Conservation (phyloP, 2,113 vertebrate genomes). For the Sinocyclocheilus grahami region DNA sequence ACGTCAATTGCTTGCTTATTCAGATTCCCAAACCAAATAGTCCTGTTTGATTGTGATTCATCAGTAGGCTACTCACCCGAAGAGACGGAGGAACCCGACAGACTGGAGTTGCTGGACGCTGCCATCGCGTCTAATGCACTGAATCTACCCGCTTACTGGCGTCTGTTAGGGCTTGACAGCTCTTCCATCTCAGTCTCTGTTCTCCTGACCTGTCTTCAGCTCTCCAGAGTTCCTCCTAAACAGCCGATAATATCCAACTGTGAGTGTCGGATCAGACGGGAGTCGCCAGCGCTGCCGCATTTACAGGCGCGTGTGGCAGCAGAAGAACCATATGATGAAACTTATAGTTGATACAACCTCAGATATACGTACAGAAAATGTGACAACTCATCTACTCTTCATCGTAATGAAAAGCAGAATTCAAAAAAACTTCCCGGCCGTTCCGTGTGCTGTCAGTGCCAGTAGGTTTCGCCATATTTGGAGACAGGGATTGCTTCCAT, state of each 20-base stretch:
- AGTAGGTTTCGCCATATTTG: slow-evolving; percentile 56
- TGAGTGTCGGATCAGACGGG: slow-evolving; percentile 31
- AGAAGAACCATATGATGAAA: slow-evolving; percentile 19
- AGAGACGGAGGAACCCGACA: slow-evolving; percentile 94
- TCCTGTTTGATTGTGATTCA: not conserved
- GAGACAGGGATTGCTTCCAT: slow-evolving; percentile 63
- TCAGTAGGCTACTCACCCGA: slow-evolving; percentile 83
- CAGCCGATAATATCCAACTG: slow-evolving; percentile 13
- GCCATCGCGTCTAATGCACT: slow-evolving; percentile 80
- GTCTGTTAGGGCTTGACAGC: slow-evolving; percentile 62
- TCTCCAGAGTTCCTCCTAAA: slow-evolving; percentile 19
- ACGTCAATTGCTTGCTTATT: not conserved
- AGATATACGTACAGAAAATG: not conserved
- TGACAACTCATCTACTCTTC: not conserved
- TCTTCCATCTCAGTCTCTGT: slow-evolving; percentile 68
- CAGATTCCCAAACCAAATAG: not conserved
- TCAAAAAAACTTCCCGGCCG: slow-evolving; percentile 17
- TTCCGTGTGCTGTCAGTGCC: not conserved
- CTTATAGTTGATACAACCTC: slow-evolving; percentile 13
- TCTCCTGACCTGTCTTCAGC: not conserved
- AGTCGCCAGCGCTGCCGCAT: slow-evolving; percentile 47
- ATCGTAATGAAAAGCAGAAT: not conserved
- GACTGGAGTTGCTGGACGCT: slow-evolving; percentile 96
- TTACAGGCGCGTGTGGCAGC: slow-evolving; percentile 30
- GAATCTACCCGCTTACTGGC: slow-evolving; percentile 68